Evolutionary conservation across 2,888 invertebrate genomes (phyloP).

Genomic region (Drosophila testacea): DNA sequence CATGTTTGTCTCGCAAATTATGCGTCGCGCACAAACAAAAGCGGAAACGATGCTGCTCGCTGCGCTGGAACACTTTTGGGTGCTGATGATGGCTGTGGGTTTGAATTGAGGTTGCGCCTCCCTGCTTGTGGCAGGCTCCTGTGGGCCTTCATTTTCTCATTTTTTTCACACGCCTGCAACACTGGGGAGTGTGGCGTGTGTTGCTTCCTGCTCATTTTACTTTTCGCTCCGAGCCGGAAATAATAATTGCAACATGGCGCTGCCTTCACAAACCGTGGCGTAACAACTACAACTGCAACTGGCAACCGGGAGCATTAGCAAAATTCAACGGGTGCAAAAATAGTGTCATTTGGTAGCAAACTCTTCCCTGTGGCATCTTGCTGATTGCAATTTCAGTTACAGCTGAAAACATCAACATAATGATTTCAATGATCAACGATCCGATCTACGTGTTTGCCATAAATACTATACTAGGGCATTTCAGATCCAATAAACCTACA

Average conservation of each 20-base stretch:
- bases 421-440: constrained; percentile 2
- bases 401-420: neutral
- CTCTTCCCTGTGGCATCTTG: constrained; percentile 3
- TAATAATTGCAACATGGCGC: constrained; percentile 79
- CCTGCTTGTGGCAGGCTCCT: constrained; percentile 14
- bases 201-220: constrained; percentile 77
- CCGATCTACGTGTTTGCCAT: too few relatives aligned
- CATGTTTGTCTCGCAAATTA: constrained; percentile 79
- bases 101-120: constrained; percentile 41
- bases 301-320: constrained; percentile 52
- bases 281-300: constrained; percentile 27
- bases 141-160: constrained; percentile 33
- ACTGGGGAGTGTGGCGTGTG: constrained; percentile 46
- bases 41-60: constrained; percentile 61
- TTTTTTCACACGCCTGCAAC: constrained; percentile 54
- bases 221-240: constrained; percentile 75
- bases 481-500: neutral
- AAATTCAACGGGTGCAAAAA: constrained; percentile 53
- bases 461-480: neutral
- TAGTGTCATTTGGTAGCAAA: constrained; percentile 38
- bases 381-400: constrained; percentile 15
- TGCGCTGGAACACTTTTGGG: constrained; percentile 50
- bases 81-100: constrained; percentile 48
- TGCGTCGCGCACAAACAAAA: constrained; percentile 78
- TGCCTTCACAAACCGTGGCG: constrained; percentile 52